Evolutionary conservation across 1,140 invertebrate species (phyloP), one percentile per base, ranked within the genome.

Genomic region (Lucilia sericata): DNA sequence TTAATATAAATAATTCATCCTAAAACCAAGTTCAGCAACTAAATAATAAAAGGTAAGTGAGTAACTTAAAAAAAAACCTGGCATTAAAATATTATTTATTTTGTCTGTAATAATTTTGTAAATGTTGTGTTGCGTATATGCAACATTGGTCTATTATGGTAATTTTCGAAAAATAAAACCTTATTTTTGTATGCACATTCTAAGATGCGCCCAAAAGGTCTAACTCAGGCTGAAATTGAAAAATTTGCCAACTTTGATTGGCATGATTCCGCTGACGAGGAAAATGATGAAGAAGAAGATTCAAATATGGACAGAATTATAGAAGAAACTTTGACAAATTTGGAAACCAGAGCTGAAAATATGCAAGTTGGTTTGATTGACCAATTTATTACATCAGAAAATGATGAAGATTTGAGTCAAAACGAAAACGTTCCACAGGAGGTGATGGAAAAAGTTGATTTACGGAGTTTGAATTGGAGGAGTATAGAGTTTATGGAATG

Each of bases 361-460:
- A 25, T 74, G 47, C 2, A 83, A 74, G 65, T 74, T 74, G 65
- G 82, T 74, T 83, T 83, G 34, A 83, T 83, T 83, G 82, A 83
- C 82, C 55, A 70, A 82, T 65, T 82, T 82, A 82, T 82, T 65
- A 7, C 19, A 82, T 65, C 10, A 34, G 42, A 65, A 82, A 83
- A 82, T 55, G 47, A 49, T 82, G 80, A 55, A 82, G 80, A 82
- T 82, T 82, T 51, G 47, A 82, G n/a, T 82, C 36, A 51, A 85
- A 85, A 85, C 83, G 36, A 83, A 74, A 65, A 74, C 76, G 84
- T 83, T 81, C 74, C 70, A 81, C 55, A 83, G 84, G 82, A 85
- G 74, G 84, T 85, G 82, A 83, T 85, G 75, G 60, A 84, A 84
- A 81, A 84, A 85, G 75, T 84, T 84, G 82, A 85, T 85, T 85